A percentile compares a stretch with the other conserved stretches of the same genome.
phyloP scores from a whole-genome alignment of 1,140 invertebrate genomes.

The Drosophila sp. region DNA sequence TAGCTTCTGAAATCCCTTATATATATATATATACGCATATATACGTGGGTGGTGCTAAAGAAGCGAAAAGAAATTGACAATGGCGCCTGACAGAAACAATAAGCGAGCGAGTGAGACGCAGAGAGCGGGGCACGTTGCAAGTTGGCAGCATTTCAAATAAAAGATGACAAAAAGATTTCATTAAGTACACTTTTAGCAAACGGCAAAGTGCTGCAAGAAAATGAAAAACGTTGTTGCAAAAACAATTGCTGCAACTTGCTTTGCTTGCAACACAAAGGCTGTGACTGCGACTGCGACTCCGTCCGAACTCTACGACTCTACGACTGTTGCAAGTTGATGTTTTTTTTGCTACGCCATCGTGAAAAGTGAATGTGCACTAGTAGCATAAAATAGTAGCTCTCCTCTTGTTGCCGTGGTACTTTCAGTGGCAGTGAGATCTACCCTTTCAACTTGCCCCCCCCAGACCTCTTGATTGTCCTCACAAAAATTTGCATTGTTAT shows the following conservation, averaged over 20 bases:
- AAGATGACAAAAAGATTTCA: conserved; percentile 84
- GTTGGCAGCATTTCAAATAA: conserved; percentile 65
- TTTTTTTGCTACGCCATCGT: conserved; percentile 7
- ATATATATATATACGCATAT: conserved; percentile 5
- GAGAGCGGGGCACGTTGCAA: conserved; percentile 29
- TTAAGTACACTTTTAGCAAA: conserved; percentile 75
- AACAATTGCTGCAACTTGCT: conserved; percentile 74
- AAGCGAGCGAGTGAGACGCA: conserved; percentile 1
- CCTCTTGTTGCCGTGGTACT: not conserved
- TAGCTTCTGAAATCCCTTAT: conserved; percentile 9
- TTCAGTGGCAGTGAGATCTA: conserved; percentile 16
- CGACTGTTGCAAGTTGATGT: conserved; percentile 31
- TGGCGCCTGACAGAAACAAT: conserved; percentile 69
- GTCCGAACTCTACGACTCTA: not conserved
- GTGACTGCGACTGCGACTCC: conserved; percentile 13
- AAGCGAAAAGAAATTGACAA: conserved; percentile 50
- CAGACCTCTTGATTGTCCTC: conserved; percentile 1
- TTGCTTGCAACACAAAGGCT: conserved; percentile 57
- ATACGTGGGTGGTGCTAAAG: not conserved
- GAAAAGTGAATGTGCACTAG: conserved; percentile 67
- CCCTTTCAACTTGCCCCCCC: conserved; percentile 20
- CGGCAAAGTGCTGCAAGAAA: conserved; percentile 56
- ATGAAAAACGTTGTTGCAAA: conserved; percentile 73
- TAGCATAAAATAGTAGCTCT: conserved; percentile 50
- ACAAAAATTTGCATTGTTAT: conserved; percentile 83